A percentile compares a stretch with the other conserved stretches of the same genome.
Evolutionary conservation across 2,797 vertebrate species (phyloP).

Genomic region (Acipenser ruthenus): DNA sequence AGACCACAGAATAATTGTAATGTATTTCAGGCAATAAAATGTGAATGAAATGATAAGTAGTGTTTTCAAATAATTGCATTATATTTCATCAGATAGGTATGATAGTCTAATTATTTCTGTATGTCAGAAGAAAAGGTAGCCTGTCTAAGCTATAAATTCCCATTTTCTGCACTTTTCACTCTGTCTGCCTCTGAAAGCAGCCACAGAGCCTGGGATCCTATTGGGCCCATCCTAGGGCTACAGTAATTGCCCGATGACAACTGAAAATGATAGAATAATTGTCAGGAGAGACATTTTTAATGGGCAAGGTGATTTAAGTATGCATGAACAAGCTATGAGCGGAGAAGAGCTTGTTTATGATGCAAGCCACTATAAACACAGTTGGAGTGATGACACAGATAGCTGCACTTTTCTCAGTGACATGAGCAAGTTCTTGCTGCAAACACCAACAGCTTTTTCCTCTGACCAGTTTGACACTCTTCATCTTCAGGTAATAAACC

Average conservation of each 20-base stretch:
- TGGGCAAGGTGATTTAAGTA: conserved; percentile 96
- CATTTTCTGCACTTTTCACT: conserved; percentile 81
- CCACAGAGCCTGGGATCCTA: conserved; percentile 69
- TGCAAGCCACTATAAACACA: conserved; percentile 97
- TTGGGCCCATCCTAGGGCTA: conserved; percentile 74
- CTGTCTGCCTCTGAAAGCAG: conserved; percentile 75
- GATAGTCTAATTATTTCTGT: conserved; percentile 74
- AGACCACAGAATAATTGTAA: conserved; percentile 43
- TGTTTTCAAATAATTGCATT: conserved; percentile 64
- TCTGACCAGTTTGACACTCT: conserved; percentile 77
- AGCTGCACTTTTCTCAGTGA: conserved; percentile 80
- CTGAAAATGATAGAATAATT: conserved; percentile 99
- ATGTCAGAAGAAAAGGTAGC: conserved; percentile 70
- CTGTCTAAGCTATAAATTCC: conserved; percentile 82
- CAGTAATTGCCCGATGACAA: conserved; percentile 97
- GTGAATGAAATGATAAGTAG: conserved; percentile 57
- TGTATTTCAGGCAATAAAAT: conserved; percentile 49
- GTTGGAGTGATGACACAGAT: conserved; percentile 92
- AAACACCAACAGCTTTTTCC: conserved; percentile 74
- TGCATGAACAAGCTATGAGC: conserved; percentile 88
- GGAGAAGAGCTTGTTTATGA: conserved; percentile 95
- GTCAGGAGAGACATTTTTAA: conserved; percentile 93
- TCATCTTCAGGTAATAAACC: conserved; percentile 88
- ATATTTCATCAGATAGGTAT: conserved; percentile 68
- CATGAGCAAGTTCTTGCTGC: conserved; percentile 73